A percentile compares a stretch with the other conserved stretches of the same genome.
phyloP scores from a whole-genome alignment of 2,113 vertebrate species.

The Peromyscus californicus region DNA sequence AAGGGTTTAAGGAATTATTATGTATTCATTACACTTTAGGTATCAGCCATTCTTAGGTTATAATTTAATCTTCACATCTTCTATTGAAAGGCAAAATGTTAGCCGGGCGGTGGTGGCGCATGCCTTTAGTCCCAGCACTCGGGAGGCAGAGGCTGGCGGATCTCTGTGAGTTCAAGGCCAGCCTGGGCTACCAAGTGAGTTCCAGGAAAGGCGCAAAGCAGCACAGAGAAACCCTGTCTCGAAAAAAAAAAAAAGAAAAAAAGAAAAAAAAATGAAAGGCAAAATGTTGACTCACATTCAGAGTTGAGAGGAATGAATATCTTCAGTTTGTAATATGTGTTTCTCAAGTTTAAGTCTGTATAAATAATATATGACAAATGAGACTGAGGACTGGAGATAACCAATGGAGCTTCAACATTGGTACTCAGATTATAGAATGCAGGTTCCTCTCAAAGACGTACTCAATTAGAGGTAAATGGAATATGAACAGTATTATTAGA shows the following conservation, averaged over 20 bases:
- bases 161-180: too few species aligned
- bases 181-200: too few species aligned
- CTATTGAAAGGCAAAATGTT: background rate
- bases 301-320: background rate
- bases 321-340: background rate
- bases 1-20: background rate
- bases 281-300: background rate
- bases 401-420: background rate
- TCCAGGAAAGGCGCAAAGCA: too few species aligned
- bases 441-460: background rate
- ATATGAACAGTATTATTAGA: background rate
- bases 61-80: constrained; percentile 28
- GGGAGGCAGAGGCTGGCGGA: too few species aligned
- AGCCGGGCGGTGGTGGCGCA: too few species aligned
- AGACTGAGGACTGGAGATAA: background rate
- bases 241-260: too few species aligned
- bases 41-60: background rate
- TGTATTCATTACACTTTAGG: background rate
- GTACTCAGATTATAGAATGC: background rate
- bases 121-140: too few species aligned
- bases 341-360: background rate
- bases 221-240: too few species aligned
- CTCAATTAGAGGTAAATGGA: background rate
- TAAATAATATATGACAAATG: background rate
- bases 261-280: too few species aligned